Evolutionary conservation across 2,113 vertebrate genomes (phyloP).

Genomic region (Halcyon malimbica): DNA sequence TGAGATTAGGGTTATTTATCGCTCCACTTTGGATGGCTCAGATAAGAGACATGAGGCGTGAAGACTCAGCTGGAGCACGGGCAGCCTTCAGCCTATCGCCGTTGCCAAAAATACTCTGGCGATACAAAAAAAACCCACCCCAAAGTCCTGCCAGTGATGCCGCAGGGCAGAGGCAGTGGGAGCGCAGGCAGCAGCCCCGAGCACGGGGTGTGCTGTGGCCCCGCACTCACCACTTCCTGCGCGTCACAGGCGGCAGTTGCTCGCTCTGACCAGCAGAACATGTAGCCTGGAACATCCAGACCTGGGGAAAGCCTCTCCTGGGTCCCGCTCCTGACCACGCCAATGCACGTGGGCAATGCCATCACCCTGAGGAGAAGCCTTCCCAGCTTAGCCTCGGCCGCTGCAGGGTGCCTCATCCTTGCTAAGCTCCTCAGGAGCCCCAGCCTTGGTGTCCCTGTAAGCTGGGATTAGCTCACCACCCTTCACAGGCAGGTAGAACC

Average conservation of each 20-base stretch:
- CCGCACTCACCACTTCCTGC: rapidly evolving
- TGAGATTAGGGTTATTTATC: not conserved
- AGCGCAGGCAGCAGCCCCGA: rapidly evolving
- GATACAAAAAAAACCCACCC: not conserved
- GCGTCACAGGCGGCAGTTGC: rapidly evolving
- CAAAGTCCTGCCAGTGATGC: no score
- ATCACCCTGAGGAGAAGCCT: not conserved
- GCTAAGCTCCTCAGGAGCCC: not conserved
- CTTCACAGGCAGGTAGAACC: rapidly evolving
- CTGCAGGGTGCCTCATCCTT: not conserved
- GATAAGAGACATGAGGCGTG: not conserved
- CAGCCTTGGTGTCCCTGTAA: not conserved
- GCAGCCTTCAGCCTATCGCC: not conserved
- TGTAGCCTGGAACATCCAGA: rapidly evolving
- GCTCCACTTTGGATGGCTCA: not conserved
- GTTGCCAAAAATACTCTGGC: not conserved
- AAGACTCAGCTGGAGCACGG: not conserved
- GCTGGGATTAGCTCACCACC: not conserved
- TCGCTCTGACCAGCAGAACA: rapidly evolving
- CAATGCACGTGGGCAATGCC: rapidly evolving
- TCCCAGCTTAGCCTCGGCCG: not conserved
- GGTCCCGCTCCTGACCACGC: not conserved
- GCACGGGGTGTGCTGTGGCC: rapidly evolving
- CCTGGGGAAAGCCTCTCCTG: rapidly evolving
- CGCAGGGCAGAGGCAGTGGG: not conserved